Percentiles rank a stretch among this genome's conserved stretches.
Conservation (phyloP, 2,113 vertebrate genomes). For the Pygoscelis adeliae region DNA sequence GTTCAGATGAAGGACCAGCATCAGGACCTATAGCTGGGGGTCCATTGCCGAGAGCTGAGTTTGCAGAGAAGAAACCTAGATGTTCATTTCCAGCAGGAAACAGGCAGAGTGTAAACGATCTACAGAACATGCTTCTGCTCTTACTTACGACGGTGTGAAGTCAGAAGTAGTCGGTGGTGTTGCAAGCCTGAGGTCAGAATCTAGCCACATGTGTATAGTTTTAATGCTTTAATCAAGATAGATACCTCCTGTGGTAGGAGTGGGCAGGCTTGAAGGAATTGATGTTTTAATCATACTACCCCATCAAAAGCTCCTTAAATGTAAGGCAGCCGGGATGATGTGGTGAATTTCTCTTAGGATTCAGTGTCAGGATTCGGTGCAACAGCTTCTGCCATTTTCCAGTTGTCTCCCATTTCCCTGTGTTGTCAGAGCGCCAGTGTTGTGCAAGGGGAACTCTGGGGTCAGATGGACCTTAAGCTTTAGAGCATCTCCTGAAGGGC, state of each 20-base stretch:
- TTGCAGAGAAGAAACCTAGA: background rate
- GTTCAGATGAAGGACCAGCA: background rate
- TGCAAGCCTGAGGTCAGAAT: background rate
- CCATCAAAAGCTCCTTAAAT: background rate
- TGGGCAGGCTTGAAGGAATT: background rate
- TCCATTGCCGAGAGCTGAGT: background rate
- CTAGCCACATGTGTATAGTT: background rate
- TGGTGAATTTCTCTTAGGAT: background rate
- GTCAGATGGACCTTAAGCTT: background rate
- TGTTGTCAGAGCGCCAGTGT: background rate
- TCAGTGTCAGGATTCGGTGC: background rate
- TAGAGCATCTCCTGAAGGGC: background rate
- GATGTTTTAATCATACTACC: background rate
- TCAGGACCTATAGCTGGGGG: background rate
- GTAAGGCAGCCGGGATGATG: background rate
- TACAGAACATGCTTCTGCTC: background rate
- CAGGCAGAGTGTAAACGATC: background rate
- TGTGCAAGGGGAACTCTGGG: background rate
- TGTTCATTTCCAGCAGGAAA: background rate
- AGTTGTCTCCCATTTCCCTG: background rate
- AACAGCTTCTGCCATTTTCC: background rate
- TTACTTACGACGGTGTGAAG: background rate
- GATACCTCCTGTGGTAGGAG: background rate
- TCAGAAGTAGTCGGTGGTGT: background rate
- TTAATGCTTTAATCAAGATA: background rate